Conservation (phyloP, 2,888 invertebrate genomes). For the Athalia rosae region DNA sequence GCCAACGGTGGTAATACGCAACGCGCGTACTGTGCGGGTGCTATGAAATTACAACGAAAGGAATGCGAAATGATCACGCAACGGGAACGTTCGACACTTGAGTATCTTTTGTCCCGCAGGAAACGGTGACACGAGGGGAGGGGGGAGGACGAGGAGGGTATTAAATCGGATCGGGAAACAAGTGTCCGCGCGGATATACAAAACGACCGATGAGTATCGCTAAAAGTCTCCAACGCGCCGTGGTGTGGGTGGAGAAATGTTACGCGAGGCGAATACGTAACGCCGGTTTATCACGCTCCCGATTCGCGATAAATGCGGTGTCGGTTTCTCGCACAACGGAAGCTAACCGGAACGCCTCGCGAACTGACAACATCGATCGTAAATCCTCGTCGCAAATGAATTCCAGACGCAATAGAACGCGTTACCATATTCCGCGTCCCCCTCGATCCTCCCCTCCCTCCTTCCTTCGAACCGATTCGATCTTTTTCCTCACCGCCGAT, state of each 20-base stretch:
- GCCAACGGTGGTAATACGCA: too few species aligned
- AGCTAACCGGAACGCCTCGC: not conserved
- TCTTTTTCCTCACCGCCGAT: constrained; percentile 9
- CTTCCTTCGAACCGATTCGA: constrained; percentile 5
- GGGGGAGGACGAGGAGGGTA: not conserved
- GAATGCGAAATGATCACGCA: not conserved
- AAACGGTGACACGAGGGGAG: constrained; percentile 15
- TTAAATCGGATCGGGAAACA: constrained; percentile 13
- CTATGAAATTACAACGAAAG: too few species aligned
- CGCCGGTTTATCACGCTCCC: too few species aligned
- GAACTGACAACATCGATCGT: not conserved
- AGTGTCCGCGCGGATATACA: not conserved
- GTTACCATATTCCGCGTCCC: not conserved
- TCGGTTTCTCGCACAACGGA: constrained; percentile 9
- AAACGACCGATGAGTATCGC: constrained; percentile 1
- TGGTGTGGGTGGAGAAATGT: not conserved
- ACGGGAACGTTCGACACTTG: constrained; percentile 3
- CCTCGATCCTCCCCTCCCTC: not conserved
- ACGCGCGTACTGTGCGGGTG: too few species aligned
- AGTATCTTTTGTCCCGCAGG: too few species aligned
- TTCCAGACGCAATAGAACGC: constrained; percentile 42
- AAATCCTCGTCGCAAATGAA: constrained; percentile 21
- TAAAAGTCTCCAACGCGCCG: not conserved
- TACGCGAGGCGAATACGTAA: not conserved
- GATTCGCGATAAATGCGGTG: constrained; percentile 9